Evolutionary conservation across 1,140 invertebrate genomes (phyloP), one percentile per base, ranked within the genome.

Genomic region (Luehdorfia chinensis): DNA sequence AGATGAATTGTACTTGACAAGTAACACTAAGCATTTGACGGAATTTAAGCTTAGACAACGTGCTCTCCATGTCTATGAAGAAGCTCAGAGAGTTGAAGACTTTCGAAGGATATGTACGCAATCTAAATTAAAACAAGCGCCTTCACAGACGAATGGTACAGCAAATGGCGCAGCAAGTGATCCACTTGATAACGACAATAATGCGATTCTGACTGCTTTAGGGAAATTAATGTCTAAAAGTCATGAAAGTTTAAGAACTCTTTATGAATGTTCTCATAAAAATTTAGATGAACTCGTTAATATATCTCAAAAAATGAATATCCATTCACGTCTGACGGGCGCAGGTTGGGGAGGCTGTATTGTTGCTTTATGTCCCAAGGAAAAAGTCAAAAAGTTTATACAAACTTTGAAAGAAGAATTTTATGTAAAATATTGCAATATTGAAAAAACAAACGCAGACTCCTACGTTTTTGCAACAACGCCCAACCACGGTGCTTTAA

Each of bases 271-370:
- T 81, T 98, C 96, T 41, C 97, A 98, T 89, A 89, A 92, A 0
- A 91, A 94, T 61, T 88, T 99, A 44, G 97, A 99, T 81, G 85
- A 87, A 36, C 87, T 99, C 2, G 96, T 98, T 18, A 83, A 93
- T 15, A 76, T 94, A 31, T 95, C 96, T n/a, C 79, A 90, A 43
- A 76, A 91, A 33, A 88, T 90, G 43, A 92, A 94, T 21, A 87
- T 95, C 12, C 96, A 97, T 19, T 94, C 95, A 4, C 90, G 98
- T 51, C 87, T 99, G 19, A 99, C 98, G 3, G 98, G 98, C 39
- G 96, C 96, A 9, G 96, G 96, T 90, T 99, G 98, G 98, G 98
- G 98, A 12, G 98, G 98, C 1, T 99, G 97, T 84, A 91, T 94
- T 47, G 96, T 99, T 8, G 95, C 96, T 12, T 87, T 99, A 54